Evolutionary conservation across 2,113 vertebrate genomes (phyloP).

Genomic region (Procavia capensis): DNA sequence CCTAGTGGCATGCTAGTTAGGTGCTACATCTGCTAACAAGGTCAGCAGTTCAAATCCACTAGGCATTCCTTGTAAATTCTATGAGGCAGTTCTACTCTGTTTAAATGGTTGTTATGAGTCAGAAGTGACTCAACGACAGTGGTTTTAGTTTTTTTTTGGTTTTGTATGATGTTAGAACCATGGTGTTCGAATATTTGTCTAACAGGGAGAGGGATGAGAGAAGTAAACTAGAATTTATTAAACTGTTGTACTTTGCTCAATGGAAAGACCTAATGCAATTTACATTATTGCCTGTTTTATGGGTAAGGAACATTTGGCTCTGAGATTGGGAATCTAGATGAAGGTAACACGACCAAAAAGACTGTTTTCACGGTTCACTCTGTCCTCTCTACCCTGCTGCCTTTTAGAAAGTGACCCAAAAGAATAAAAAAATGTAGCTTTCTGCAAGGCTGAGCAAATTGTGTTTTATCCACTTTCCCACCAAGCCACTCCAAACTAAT

Average conservation of each 20-base stretch:
- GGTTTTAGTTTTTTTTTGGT: too few relatives aligned
- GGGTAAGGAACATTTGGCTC: not conserved
- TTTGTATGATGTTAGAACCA: not conserved
- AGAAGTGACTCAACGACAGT: too few relatives aligned
- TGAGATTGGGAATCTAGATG: accelerated
- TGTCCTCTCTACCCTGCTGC: not conserved
- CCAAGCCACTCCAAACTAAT: not conserved
- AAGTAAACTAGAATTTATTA: not conserved
- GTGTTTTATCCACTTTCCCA: not conserved
- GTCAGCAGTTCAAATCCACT: too few relatives aligned
- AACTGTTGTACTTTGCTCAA: not conserved
- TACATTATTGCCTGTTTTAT: accelerated
- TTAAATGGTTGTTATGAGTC: too few relatives aligned
- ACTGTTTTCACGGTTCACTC: accelerated
- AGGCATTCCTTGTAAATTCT: too few relatives aligned
- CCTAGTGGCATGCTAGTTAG: too few relatives aligned
- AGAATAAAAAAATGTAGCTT: accelerated
- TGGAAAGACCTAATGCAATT: accelerated
- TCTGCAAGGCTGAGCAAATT: not conserved
- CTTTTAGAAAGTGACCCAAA: not conserved
- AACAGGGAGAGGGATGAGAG: not conserved
- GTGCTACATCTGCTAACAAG: too few relatives aligned
- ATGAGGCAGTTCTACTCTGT: too few relatives aligned
- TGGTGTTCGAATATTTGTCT: not conserved
- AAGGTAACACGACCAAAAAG: accelerated